Conservation (phyloP, 1,140 invertebrate genomes). For the Subanguina moxae region DNA sequence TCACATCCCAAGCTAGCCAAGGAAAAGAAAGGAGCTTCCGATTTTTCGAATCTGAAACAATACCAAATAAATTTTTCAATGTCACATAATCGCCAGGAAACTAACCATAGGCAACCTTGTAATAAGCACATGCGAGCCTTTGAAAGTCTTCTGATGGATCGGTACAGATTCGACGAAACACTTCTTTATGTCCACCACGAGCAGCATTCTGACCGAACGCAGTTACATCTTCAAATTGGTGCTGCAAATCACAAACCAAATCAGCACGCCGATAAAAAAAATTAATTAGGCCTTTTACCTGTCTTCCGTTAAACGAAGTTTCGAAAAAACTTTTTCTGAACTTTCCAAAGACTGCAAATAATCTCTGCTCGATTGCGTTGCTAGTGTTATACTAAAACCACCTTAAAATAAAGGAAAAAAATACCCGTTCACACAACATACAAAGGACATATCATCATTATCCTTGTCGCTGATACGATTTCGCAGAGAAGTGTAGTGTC, state of each 20-base stretch:
- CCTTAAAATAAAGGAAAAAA: conserved; percentile 20
- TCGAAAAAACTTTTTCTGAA: conserved; percentile 36
- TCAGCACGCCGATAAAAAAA: conserved; percentile 2
- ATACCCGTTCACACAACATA: not conserved
- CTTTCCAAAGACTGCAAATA: conserved; percentile 30
- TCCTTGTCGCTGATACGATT: conserved; percentile 43
- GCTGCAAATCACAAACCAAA: too few relatives aligned
- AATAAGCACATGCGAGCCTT: conserved; percentile 41
- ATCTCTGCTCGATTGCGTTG: conserved; percentile 36
- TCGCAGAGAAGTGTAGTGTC: conserved; percentile 29
- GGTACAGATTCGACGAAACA: conserved; percentile 24
- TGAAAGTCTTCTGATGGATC: conserved; percentile 36
- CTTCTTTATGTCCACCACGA: conserved; percentile 14
- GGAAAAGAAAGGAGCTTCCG: conserved; percentile 39
- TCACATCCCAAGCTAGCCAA: conserved; percentile 42
- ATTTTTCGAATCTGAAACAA: conserved; percentile 23
- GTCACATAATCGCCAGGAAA: not conserved
- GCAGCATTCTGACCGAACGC: conserved; percentile 5
- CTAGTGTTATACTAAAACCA: conserved; percentile 41
- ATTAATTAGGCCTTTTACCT: too few relatives aligned
- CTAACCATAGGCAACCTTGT: conserved; percentile 31
- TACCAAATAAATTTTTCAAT: not conserved
- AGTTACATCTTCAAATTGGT: conserved; percentile 36
- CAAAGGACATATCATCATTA: conserved; percentile 39
- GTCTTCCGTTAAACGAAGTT: conserved; percentile 3